phyloP scores from a whole-genome alignment of 1,140 invertebrate genomes.

The Bombus breviceps region DNA sequence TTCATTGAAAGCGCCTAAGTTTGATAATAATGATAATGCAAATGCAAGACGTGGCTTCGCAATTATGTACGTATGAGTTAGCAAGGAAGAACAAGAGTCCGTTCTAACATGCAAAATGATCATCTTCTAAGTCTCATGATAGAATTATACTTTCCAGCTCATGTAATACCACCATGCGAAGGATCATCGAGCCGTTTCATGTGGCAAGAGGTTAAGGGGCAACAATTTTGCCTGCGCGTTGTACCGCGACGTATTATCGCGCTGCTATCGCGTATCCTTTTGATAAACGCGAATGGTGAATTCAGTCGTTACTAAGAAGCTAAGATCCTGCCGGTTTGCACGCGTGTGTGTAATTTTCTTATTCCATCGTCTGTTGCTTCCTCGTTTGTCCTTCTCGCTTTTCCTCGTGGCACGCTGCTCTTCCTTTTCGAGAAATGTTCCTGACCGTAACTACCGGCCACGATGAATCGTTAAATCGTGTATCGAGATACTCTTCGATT shows the following conservation, averaged over 20 bases:
- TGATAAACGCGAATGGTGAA: slow-evolving; percentile 71
- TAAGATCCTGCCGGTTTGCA: not conserved
- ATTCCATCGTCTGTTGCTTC: slow-evolving; percentile 5
- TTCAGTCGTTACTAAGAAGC: slow-evolving; percentile 68
- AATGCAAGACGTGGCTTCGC: not conserved
- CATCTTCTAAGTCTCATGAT: slow-evolving; percentile 42
- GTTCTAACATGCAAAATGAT: slow-evolving; percentile 24
- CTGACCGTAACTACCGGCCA: not conserved
- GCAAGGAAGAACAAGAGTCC: not conserved
- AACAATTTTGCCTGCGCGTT: slow-evolving; percentile 57
- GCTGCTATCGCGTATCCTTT: slow-evolving; percentile 57
- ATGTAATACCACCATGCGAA: slow-evolving; percentile 33
- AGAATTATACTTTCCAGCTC: slow-evolving; percentile 55
- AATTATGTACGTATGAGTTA: slow-evolving; percentile 11
- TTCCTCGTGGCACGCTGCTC: not conserved
- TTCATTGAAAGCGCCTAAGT: not conserved
- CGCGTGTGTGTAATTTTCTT: slow-evolving; percentile 40
- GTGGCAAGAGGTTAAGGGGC: slow-evolving; percentile 49
- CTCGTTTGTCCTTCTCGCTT: slow-evolving; percentile 18
- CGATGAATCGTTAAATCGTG: no score
- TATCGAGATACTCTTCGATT: no score
- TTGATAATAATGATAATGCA: not conserved
- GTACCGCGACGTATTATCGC: slow-evolving; percentile 63
- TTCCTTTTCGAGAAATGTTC: slow-evolving; percentile 14
- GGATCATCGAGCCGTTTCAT: slow-evolving; percentile 55